Base-by-base conservation (phyloP, 2,797 vertebrate genomes). In the Spinus olivaceus region DNA sequence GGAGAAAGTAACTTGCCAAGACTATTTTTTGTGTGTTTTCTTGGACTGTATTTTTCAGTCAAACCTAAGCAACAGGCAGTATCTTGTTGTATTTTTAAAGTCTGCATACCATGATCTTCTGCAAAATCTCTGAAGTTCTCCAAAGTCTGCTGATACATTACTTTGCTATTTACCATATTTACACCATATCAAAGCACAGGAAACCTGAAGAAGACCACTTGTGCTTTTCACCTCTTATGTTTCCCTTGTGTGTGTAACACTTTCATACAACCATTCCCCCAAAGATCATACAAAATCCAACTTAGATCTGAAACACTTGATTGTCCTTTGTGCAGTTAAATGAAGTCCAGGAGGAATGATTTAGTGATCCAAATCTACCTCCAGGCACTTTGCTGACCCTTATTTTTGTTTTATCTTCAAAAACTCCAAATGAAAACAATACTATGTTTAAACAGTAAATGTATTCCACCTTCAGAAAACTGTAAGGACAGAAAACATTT, bases 21-120 rank as follows among this genome's bases (percentile, higher is more conserved):
- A 87, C 73, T 81, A 18, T 64, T 77, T 86, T 93, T 86, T 59
- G 80, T 59, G 12, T 49, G 41, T 90, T 90, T 95, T 69, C 57
- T 60, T 84, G 69, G 69, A 57, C 74, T 37, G 19, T 46, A 35
- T 54, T 80, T 50, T 41, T 74, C 32, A 67, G 18, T 30, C 39
- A 77, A 94, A 65, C n/a, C 24, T 84, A 64, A 87, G 44, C 25
- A 66, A 88, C 92, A 96, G 84, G 88, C 51, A 88, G 28, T 53
- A 63, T 93, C 97, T 95, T 96, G 91, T 69, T 95, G 60, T 80
- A 4, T 47, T 3, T 65, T 83, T 72, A 35, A 77, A 60, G 24
- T 37, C 20, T 65, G 65, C 46, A 37, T 74, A 60, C 80, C 77
- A 50, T 32, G 54, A 50, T 7, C 17, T 50, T 90, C 83, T 88